phyloP scores from a whole-genome alignment of 2,888 invertebrate genomes.

The Drosophila melanocephala region DNA sequence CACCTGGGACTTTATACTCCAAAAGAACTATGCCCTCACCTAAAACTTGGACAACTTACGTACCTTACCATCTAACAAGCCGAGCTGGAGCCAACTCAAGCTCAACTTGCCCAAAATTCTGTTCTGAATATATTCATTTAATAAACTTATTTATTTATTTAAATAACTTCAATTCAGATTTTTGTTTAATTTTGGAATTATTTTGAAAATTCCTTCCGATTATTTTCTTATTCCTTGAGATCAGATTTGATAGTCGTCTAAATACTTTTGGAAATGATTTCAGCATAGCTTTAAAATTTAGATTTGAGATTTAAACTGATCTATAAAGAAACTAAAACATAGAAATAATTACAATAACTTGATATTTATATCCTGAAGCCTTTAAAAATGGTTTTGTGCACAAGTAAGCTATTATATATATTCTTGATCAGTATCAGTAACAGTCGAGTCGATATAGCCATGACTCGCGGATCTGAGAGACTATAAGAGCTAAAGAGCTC shows the following conservation, averaged over 20 bases:
- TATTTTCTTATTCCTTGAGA: background rate
- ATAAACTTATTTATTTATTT: constrained; percentile 68
- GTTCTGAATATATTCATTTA: constrained; percentile 33
- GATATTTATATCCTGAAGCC: background rate
- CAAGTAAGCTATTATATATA: background rate
- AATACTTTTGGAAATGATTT: too few species aligned
- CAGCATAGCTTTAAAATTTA: too few species aligned
- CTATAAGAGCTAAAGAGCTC: background rate
- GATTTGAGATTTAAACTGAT: background rate
- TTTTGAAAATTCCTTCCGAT: background rate
- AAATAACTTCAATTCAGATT: background rate
- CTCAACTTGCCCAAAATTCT: constrained; percentile 28
- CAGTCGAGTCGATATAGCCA: background rate
- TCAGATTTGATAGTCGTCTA: too few species aligned
- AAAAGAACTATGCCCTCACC: constrained; percentile 86
- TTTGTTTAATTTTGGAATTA: background rate
- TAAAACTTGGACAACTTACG: constrained; percentile 39
- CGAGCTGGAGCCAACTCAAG: constrained; percentile 32
- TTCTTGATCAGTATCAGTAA: background rate
- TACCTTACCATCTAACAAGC: constrained; percentile 32
- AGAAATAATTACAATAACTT: background rate
- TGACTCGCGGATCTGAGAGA: background rate
- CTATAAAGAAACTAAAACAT: background rate
- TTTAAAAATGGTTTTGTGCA: background rate
- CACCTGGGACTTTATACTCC: constrained; percentile 97